A percentile compares a stretch with the other conserved stretches of the same genome.
These are phyloP conservation scores for Mythimna loreyi DNA, from an alignment of 2,888 invertebrate genomes.

Conservation along the genomic window DNA sequence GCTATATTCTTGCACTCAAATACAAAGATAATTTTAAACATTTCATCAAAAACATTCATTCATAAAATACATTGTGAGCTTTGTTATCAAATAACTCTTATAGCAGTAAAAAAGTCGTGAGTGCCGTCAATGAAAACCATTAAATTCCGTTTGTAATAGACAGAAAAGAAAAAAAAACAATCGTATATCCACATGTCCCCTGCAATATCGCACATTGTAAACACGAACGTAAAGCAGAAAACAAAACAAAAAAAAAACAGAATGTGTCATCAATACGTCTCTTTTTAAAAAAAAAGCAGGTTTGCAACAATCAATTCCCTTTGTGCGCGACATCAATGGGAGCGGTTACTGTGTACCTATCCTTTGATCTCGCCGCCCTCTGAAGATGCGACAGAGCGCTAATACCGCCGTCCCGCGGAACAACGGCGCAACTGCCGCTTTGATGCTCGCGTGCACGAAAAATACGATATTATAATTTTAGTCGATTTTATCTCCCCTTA, in stretches of 20 bases:
- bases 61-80: neutral
- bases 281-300: constrained; percentile 84
- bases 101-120: neutral
- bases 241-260: constrained; percentile 76
- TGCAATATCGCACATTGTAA: constrained; percentile 57
- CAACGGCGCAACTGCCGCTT: constrained; percentile 80
- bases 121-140: neutral
- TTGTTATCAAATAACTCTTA: neutral
- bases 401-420: constrained; percentile 81
- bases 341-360: constrained; percentile 90
- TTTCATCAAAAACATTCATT: neutral
- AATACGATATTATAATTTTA: constrained; percentile 63
- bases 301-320: constrained; percentile 91
- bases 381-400: constrained; percentile 90
- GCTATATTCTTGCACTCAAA: neutral
- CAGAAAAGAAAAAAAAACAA: constrained; percentile 31
- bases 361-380: constrained; percentile 90
- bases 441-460: constrained; percentile 60
- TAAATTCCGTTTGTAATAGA: neutral
- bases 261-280: constrained; percentile 85
- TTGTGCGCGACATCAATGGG: constrained; percentile 90
- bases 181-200: constrained; percentile 1
- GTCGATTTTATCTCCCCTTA: constrained; percentile 61
- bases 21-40: constrained; percentile 1
- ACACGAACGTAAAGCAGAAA: constrained; percentile 65